Evolutionary conservation across 2,888 invertebrate species (phyloP), one percentile per base, ranked within the genome.

Genomic region (Neoaliturus tenellus): DNA sequence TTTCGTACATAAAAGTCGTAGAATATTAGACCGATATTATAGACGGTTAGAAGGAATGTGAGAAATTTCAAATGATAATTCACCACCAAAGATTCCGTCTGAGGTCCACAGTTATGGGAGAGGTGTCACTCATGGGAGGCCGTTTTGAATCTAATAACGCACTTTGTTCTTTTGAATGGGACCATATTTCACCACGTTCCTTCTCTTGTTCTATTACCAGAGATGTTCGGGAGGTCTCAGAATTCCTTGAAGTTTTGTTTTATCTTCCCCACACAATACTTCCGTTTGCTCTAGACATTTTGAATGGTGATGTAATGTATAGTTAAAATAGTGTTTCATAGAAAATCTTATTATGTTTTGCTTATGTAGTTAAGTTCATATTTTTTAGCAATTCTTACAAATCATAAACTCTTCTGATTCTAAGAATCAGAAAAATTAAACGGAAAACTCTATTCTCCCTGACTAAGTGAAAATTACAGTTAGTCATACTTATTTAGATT

Each of bases 41-140:
- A n/a, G n/a, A n/a, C n/a, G n/a, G n/a, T n/a, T n/a, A n/a, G 62
- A 62, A 62, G 62, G 62, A 62, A 62, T 28, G 62, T 62, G 62
- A 62, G 17, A 31, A 62, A 28, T 62, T 62, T 62, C 62, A 62
- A 28, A 62, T 62, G 62, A 62, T 28, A 28, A 62, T 62, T 14
- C 14, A 17, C 62, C 62, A 28, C 62, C n/a, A 31, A 12, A 28
- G 62, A 17, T 23, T 28, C 14, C 5, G 62, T 3, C 62, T 62
- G 62, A 25, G 62, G 4, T 1, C 28, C 28, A 28, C 20, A 62
- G 31, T 31, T 31, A 31, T 62, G 62, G 62, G 62, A 62, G 62
- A 62, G 23, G 5, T 23, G 55, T 55, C 55, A 20, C 20, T 55
- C 62, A 62, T 3, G 25, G 23, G 55, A 48, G 14, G 55, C 3